Conservation (phyloP, 2,888 invertebrate species). For the Drosophila antonietae region DNA sequence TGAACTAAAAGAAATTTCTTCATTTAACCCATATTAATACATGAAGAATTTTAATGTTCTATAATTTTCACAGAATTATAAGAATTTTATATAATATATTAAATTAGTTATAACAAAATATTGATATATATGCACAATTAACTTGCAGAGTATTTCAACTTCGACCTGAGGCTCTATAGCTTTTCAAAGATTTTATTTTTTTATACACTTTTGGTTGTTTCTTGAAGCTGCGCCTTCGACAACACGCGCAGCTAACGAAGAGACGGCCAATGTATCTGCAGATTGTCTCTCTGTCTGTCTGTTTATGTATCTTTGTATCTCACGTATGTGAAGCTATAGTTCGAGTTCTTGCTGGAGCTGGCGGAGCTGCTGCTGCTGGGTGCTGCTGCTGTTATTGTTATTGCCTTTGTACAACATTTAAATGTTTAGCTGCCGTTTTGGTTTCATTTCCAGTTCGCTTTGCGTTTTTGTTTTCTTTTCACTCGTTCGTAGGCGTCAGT, state of each 20-base stretch:
- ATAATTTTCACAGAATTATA: too few relatives aligned
- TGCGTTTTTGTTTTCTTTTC: conserved; percentile 39
- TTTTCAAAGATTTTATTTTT: conserved; percentile 1
- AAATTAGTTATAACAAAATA: too few relatives aligned
- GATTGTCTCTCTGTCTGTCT: conserved; percentile 28
- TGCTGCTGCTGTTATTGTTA: conserved; percentile 68
- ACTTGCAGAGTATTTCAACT: conserved; percentile 16
- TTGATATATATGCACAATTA: neutral
- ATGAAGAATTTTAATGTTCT: too few relatives aligned
- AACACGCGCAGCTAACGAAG: conserved; percentile 43
- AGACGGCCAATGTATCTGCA: conserved; percentile 64
- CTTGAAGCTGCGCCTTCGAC: conserved; percentile 34
- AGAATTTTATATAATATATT: too few relatives aligned
- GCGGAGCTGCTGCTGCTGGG: conserved; percentile 23
- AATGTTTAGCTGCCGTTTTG: conserved; percentile 79
- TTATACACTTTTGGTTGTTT: conserved; percentile 23
- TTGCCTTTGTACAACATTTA: conserved; percentile 79
- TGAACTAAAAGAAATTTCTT: too few relatives aligned
- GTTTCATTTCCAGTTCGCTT: conserved; percentile 59
- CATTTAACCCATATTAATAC: too few relatives aligned
- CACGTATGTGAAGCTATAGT: conserved; percentile 55
- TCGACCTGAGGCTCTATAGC: neutral
- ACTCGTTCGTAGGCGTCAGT: conserved; percentile 74
- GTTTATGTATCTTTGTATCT: conserved; percentile 56
- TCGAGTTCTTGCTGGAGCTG: conserved; percentile 25